These are phyloP conservation scores for Podiceps cristatus DNA, from an alignment of 2,113 vertebrate genomes.

Conservation along the genomic window DNA sequence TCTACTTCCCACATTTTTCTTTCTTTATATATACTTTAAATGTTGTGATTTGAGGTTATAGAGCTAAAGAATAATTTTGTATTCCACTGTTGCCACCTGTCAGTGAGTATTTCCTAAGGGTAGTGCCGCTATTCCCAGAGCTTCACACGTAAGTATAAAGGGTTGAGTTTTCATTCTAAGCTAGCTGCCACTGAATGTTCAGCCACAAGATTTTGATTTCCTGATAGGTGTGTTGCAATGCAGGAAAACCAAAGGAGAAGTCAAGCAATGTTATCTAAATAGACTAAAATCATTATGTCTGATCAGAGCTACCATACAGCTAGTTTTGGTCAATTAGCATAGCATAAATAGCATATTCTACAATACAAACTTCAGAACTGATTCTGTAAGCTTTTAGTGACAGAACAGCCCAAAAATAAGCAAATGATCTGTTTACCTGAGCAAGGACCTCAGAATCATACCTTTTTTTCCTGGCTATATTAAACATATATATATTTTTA, in stretches of 20 bases:
- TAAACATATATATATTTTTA: too few species aligned
- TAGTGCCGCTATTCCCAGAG: neutral
- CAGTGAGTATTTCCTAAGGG: conserved; percentile 45
- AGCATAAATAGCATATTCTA: neutral
- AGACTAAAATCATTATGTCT: conserved; percentile 30
- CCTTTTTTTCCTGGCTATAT: neutral
- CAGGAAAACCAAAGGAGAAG: conserved; percentile 51
- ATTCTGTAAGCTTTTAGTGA: neutral
- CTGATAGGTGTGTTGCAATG: conserved; percentile 26
- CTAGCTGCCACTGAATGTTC: conserved; percentile 21
- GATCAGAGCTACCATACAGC: conserved; percentile 23
- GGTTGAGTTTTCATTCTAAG: conserved; percentile 19
- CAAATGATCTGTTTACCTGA: neutral
- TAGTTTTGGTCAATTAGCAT: neutral
- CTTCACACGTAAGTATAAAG: conserved; percentile 28
- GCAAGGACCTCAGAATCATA: neutral
- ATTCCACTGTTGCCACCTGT: conserved; percentile 56
- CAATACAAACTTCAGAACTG: neutral
- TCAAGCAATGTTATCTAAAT: conserved; percentile 1
- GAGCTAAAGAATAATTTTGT: conserved; percentile 25
- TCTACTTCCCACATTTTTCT: neutral
- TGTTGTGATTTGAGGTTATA: conserved; percentile 19
- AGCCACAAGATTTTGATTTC: conserved; percentile 35
- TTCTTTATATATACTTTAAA: neutral
- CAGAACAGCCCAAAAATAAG: neutral